Conservation (phyloP, 2,113 vertebrate genomes). For the Oncorhynchus clarkii region DNA sequence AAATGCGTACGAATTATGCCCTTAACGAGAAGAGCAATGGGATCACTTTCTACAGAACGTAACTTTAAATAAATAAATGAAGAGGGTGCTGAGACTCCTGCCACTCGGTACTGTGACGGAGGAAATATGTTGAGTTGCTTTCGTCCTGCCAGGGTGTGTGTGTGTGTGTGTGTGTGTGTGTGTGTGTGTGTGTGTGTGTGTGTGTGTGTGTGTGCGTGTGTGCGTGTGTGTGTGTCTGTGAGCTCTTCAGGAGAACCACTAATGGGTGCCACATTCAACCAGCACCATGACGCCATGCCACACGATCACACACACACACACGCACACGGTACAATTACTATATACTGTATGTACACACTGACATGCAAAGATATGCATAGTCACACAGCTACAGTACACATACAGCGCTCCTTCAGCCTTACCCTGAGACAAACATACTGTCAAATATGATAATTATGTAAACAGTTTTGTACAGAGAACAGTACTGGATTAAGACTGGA, state of each 20-base stretch:
- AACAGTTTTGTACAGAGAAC: conserved; percentile 25
- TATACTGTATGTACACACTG: neutral
- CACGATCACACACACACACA: conserved; percentile 34
- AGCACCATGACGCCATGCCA: conserved; percentile 55
- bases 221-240: neutral
- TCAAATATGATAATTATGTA: conserved; percentile 39
- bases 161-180: neutral
- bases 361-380: conserved; percentile 50
- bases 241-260: conserved; percentile 64
- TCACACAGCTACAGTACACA: conserved; percentile 32
- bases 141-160: conserved; percentile 30
- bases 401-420: neutral
- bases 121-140: conserved; percentile 66
- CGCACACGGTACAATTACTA: neutral
- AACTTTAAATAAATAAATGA: neutral
- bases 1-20: conserved; percentile 60
- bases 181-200: no score
- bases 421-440: conserved; percentile 32
- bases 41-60: conserved; percentile 58
- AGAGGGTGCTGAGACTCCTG: neutral
- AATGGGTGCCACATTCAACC: conserved; percentile 71
- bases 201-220: no score
- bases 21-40: conserved; percentile 50
- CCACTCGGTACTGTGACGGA: conserved; percentile 40
- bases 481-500: neutral